Evolutionary conservation across 2,888 invertebrate genomes (phyloP).

Genomic region (Arenicola marina): DNA sequence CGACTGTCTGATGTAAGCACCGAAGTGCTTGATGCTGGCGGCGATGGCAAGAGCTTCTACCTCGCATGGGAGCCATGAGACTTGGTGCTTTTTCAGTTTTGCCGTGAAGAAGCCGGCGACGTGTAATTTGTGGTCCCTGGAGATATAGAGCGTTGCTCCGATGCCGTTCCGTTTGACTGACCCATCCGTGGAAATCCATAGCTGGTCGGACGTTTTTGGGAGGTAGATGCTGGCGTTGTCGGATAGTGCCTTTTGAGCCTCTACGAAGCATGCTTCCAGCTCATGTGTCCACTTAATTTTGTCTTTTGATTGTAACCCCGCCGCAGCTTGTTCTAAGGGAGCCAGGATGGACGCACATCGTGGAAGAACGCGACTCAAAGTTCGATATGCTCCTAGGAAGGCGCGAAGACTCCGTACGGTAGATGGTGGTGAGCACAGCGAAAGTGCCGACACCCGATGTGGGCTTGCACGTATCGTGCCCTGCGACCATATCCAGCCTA

Average conservation of each 20-base stretch:
- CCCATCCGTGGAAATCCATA: background rate
- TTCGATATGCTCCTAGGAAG: background rate
- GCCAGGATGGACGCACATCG: background rate
- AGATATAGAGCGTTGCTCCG: background rate
- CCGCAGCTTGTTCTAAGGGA: background rate
- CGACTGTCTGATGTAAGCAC: background rate
- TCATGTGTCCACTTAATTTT: background rate
- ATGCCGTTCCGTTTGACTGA: background rate
- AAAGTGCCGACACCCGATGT: background rate
- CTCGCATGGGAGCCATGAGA: background rate
- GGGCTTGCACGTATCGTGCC: background rate
- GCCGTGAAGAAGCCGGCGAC: background rate
- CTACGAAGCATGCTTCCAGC: background rate
- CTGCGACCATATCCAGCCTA: slow-evolving; percentile 2
- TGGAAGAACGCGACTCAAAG: background rate
- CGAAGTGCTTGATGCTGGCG: background rate
- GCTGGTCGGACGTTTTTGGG: background rate
- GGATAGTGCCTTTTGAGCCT: background rate
- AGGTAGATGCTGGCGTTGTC: background rate
- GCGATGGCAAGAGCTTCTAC: background rate
- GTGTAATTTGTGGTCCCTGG: background rate
- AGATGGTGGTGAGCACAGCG: background rate
- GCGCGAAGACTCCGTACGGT: background rate
- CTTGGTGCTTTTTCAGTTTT: background rate
- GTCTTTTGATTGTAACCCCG: background rate